A percentile compares a stretch with the other conserved stretches of the same genome.
Conservation (phyloP, 2,113 vertebrate genomes). For the Heteronetta atricapilla region DNA sequence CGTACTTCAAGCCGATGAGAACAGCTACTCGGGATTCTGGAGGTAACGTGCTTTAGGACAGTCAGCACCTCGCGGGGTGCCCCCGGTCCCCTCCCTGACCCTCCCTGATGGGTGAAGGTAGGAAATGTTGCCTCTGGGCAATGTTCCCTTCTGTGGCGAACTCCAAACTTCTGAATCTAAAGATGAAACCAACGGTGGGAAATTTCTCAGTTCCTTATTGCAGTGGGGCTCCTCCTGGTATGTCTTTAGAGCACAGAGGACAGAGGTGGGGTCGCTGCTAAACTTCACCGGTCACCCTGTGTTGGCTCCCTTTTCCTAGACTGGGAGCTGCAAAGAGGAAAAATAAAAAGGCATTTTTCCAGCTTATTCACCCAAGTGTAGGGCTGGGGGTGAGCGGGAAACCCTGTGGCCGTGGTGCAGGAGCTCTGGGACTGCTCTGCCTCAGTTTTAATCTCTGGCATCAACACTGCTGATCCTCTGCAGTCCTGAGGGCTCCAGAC, state of each 20-base stretch:
- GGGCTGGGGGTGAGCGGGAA: too few relatives aligned
- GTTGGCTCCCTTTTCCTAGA: too few relatives aligned
- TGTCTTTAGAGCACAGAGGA: too few relatives aligned
- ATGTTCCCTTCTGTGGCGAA: not conserved
- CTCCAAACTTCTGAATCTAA: not conserved
- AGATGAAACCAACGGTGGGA: fast-evolving
- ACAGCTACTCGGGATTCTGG: not conserved
- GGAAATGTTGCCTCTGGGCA: not conserved
- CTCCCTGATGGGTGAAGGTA: not conserved
- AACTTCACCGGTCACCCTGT: too few relatives aligned
- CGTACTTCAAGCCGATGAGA: not conserved
- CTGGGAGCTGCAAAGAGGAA: too few relatives aligned
- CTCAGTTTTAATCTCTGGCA: not conserved
- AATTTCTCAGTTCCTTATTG: not conserved
- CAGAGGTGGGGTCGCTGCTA: too few relatives aligned
- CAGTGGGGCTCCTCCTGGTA: not conserved
- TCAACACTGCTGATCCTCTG: fast-evolving
- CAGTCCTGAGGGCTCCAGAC: fast-evolving
- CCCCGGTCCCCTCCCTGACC: not conserved
- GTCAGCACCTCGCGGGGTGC: not conserved
- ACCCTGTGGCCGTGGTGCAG: fast-evolving
- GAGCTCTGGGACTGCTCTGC: not conserved
- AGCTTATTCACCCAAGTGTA: too few relatives aligned
- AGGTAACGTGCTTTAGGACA: not conserved
- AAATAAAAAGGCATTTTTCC: too few relatives aligned